phyloP scores from a whole-genome alignment of 1,140 invertebrate species.

The Heliconius congener region DNA sequence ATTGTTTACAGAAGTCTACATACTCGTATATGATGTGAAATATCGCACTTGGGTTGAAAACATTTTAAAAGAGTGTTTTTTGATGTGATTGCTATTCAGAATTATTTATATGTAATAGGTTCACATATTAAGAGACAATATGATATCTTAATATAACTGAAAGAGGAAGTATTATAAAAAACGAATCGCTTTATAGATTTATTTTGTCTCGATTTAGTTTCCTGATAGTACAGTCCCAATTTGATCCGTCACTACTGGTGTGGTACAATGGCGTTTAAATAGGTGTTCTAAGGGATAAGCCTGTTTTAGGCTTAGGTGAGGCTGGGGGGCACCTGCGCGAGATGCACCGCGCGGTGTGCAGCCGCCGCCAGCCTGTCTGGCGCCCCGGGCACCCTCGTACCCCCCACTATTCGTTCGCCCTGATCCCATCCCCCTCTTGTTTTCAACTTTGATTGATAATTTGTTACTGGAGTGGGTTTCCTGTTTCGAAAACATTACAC shows the following conservation, averaged over 20 bases:
- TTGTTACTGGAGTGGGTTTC: constrained; percentile 74
- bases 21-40: not conserved
- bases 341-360: constrained; percentile 74
- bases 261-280: too few relatives aligned
- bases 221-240: not conserved
- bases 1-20: constrained; percentile 27
- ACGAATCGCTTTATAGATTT: not conserved
- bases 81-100: not conserved
- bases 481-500: constrained; percentile 62
- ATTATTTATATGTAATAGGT: not conserved
- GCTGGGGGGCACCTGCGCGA: constrained; percentile 63
- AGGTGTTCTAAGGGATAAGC: constrained; percentile 4
- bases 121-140: too few relatives aligned
- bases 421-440: constrained; percentile 62
- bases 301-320: constrained; percentile 1
- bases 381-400: constrained; percentile 47
- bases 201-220: not conserved
- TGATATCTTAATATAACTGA: too few relatives aligned
- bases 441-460: constrained; percentile 81
- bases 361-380: constrained; percentile 73
- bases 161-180: not conserved
- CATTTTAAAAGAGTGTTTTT: too few relatives aligned
- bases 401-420: constrained; percentile 34
- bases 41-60: not conserved
- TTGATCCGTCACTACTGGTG: not conserved